Evolutionary conservation across 2,113 vertebrate genomes (phyloP), one percentile per base, ranked within the genome.

Genomic region (Dipodomys merriami): DNA sequence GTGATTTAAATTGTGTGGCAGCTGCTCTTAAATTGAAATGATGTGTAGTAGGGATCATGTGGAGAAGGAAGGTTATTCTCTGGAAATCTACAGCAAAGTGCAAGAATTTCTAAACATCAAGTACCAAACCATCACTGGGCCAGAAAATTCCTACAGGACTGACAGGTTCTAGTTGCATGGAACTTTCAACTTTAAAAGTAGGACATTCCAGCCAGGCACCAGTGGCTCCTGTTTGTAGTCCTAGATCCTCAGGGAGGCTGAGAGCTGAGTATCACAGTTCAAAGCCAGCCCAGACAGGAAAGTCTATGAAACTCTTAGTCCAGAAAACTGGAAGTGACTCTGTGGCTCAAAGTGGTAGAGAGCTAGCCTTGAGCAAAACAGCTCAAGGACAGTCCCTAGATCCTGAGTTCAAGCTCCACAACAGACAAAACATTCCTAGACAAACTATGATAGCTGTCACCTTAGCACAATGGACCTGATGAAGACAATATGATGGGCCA

Each of bases 11-110:
- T 71, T 68, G n/a, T 57, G 33, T 49, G 60, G 7, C 5, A 80
- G 62, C 44, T 86, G 18, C n/a, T 89, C 73, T 85, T 86, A 86
- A 89, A 57, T 79, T 85, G 30, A 71, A 65, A 71, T 67, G 30
- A 49, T 53, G 20, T n/a, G 29, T 74, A n/a, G 25, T 29, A 25
- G 74, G 25, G 30, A 60, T 60, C 72, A 62, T 76, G 64, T 91
- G 73, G 77, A 84, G 29, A 69, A 49, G 27, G 53, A 44, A 83
- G 16, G 12, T 83, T 74, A 62, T 80, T 77, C 39, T 77, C 73
- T 68, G 77, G 62, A 89, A 67, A 83, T 16, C 30, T 62, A 4
- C 8, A 67, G 83, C 30, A 77, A 74, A 44, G 46, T 27, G 27
- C 39, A 64, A 44, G 39, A 13, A 20, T n/a, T 83, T 7, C 83